Conservation (phyloP, 2,797 vertebrate species). For the Intellagama lesueurii region DNA sequence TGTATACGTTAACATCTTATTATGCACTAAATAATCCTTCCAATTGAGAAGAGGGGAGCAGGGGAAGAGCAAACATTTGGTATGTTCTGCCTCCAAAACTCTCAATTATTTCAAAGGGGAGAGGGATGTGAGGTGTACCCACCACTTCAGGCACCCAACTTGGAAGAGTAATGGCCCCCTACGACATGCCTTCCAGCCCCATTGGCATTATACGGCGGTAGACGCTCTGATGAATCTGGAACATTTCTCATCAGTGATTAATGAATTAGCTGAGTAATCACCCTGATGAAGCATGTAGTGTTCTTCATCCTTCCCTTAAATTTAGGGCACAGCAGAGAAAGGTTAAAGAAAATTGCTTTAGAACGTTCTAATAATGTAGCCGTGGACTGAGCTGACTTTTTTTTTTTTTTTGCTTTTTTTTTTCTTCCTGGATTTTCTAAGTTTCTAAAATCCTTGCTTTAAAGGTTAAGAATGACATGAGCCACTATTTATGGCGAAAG, state of each 20-base stretch:
- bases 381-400: neutral
- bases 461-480: neutral
- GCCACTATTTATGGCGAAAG: neutral
- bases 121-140: neutral
- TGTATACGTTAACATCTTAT: neutral
- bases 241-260: neutral
- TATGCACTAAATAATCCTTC: neutral
- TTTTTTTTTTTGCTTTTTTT: neutral
- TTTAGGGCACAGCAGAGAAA: neutral
- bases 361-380: neutral
- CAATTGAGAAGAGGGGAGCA: neutral
- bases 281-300: neutral
- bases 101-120: neutral
- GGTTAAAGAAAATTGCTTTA: neutral
- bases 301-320: neutral
- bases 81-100: neutral
- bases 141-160: neutral
- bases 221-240: neutral
- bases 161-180: neutral
- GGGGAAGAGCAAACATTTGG: no score
- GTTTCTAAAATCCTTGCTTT: neutral
- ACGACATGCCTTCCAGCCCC: neutral
- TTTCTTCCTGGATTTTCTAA: neutral
- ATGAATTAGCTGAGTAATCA: neutral
- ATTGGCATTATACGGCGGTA: neutral